Percentiles rank a stretch among this genome's conserved stretches.
These are phyloP conservation scores for Erebia ligea DNA, from an alignment of 2,888 invertebrate species.

Conservation along the genomic window DNA sequence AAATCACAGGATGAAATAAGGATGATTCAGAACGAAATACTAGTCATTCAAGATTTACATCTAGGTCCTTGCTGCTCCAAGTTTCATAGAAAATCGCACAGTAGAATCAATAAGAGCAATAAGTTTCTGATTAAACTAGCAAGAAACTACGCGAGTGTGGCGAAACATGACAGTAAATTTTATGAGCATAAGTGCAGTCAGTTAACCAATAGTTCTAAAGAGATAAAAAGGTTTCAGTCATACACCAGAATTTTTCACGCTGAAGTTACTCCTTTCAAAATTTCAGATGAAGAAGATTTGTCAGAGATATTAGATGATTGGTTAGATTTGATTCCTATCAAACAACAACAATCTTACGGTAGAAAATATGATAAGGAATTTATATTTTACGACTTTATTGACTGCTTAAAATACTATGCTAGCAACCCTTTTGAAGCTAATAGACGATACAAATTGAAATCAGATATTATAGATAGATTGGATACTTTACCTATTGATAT, in stretches of 20 bases:
- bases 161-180: slow-evolving; percentile 3
- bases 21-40: slow-evolving; percentile 42
- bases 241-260: slow-evolving; percentile 41
- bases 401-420: slow-evolving; percentile 29
- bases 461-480: slow-evolving; percentile 38
- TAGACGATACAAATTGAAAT: slow-evolving; percentile 34
- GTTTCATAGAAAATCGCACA: slow-evolving; percentile 45
- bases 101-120: slow-evolving; percentile 19
- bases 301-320: slow-evolving; percentile 38
- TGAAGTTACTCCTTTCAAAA: slow-evolving; percentile 7
- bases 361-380: slow-evolving; percentile 33
- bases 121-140: slow-evolving; percentile 19
- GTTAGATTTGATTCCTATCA: slow-evolving; percentile 38
- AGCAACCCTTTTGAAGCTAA: slow-evolving; percentile 16
- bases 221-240: slow-evolving; percentile 12
- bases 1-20: slow-evolving; percentile 56
- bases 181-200: not conserved
- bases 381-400: slow-evolving; percentile 36
- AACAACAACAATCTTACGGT: slow-evolving; percentile 27
- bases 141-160: slow-evolving; percentile 14
- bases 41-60: slow-evolving; percentile 47
- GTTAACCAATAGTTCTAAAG: slow-evolving; percentile 1
- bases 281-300: slow-evolving; percentile 51
- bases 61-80: slow-evolving; percentile 23
- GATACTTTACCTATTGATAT: slow-evolving; percentile 38